phyloP scores from a whole-genome alignment of 2,888 invertebrate species.

The Phyllotreta cruciferae region DNA sequence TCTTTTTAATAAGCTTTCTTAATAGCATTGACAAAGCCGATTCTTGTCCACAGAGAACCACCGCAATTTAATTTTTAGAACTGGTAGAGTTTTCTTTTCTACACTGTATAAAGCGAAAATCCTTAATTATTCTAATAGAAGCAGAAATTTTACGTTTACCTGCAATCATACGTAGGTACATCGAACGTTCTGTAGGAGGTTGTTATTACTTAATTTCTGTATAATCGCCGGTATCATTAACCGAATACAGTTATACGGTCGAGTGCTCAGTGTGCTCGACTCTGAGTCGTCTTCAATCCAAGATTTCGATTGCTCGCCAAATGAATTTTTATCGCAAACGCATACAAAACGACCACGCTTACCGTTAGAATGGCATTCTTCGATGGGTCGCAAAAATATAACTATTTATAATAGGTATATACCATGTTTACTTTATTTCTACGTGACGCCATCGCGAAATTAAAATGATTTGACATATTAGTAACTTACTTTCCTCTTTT shows the following conservation, averaged over 20 bases:
- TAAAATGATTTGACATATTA: too few relatives aligned
- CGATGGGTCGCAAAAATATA: neutral
- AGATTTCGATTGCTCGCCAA: neutral
- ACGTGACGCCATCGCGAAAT: neutral
- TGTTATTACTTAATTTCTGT: conserved; percentile 13
- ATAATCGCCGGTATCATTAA: conserved; percentile 7
- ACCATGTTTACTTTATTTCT: neutral
- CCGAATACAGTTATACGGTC: conserved; percentile 12
- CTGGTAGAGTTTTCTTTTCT: too few relatives aligned
- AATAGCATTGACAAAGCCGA: too few relatives aligned
- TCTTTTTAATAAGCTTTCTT: too few relatives aligned
- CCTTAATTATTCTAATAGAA: too few relatives aligned
- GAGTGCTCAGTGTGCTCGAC: neutral
- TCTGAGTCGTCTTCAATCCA: conserved; percentile 11
- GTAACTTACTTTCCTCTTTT: conserved; percentile 32
- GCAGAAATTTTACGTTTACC: too few relatives aligned
- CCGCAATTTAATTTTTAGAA: too few relatives aligned
- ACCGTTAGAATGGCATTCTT: neutral
- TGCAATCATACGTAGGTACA: too few relatives aligned
- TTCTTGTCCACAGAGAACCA: too few relatives aligned
- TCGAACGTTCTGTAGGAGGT: conserved; percentile 4
- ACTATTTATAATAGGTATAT: neutral
- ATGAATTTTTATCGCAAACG: conserved; percentile 14
- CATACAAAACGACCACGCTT: neutral
- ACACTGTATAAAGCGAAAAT: too few relatives aligned